Base-by-base conservation (phyloP, 2,113 vertebrate species). In the Agapornis roseicollis region DNA sequence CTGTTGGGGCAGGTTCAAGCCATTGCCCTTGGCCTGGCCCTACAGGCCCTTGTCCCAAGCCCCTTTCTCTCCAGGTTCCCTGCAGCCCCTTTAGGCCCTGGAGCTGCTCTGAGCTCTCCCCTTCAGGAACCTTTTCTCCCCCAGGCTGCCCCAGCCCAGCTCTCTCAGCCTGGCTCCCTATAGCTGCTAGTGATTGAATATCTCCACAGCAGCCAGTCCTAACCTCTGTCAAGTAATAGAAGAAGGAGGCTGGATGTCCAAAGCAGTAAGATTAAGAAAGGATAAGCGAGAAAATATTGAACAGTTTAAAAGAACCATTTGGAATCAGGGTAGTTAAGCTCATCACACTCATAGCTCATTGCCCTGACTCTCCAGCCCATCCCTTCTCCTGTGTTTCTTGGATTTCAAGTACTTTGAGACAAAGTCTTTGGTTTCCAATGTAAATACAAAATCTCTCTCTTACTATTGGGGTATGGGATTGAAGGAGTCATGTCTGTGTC, bases 161-260 rank as follows among this genome's bases (percentile, higher is more conserved):
- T 58, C 13, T 10, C 56, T 58, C 33, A 58, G 56, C 33, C 56
- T n/a, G 22, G 56, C 56, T n/a, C 56, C 56, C 56, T 42, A n/a
- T 1, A 2, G 10, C 27, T 70, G 49, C 42, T 63, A n/a, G 9
- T 0, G 1, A 31, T 2, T 33, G 13, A 81, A 7, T 9, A 20
- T 10, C 10, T 63, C 37, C 42, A 66, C 24, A 29, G 58, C 52
- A 63, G 22, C 41, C 17, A 10, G 25, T 85, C 56, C 35, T 74
- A 28, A 5, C 11, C 61, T 33, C 73, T 24, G 20, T 24, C 53
- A 87, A 87, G 55, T 64, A 27, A 3, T 7, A 37, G 25, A 5
- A 37, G 19, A 73, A 31, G 35, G 11, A 77, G 29, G 2, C 0
- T 37, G 50, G 39, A 27, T n/a, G 47, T 18, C 50, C 73, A 60